Evolutionary conservation across 2,113 vertebrate species (phyloP), one percentile per base, ranked within the genome.

Genomic region (zebrafish (Danio rerio)): DNA sequence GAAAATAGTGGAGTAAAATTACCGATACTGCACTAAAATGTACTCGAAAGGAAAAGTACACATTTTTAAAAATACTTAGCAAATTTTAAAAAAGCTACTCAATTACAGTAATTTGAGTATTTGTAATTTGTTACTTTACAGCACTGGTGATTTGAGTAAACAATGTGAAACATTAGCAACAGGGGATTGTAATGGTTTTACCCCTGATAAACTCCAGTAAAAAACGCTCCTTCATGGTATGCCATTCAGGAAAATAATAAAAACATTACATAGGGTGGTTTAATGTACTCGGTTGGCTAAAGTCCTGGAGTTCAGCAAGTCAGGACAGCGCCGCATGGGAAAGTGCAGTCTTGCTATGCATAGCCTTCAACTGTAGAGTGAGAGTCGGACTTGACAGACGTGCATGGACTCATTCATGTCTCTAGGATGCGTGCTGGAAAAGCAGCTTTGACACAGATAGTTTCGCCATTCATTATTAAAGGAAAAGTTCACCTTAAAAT

Each of bases 161-260:
- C 85, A 89, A 86, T 87, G 88, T 84, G 87, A 76, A 86, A 77
- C 86, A 88, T 90, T 88, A 88, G 31, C 87, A 85, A 81, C 73
- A 62, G 59, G 87, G 85, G 83, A 85, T 87, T 87, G 56, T 81
- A 87, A 77, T 79, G 86, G 84, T 86, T 88, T 88, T 89, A 90
- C 84, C 89, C 89, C 61, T 87, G 90, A 92, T 91, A 90, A 92
- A 91, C 87, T 85, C 81, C 82, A 83, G 52, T 84, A 84, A 92
- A 80, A 85, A 89, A 86, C 71, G 70, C 76, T 90, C 86, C 89
- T 88, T 85, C 89, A 91, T 81, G 78, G 69, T 74, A 66, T 86
- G 80, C 81, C 87, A 84, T 75, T 83, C 66, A 88, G 77, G 79
- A 84, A 85, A 87, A 88, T 31, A 31, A 31, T 31, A 31, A 31